Percentiles rank a stretch among this genome's conserved stretches.
phyloP scores from a whole-genome alignment of 2,113 vertebrate genomes.

The Macrotis lagotis region DNA sequence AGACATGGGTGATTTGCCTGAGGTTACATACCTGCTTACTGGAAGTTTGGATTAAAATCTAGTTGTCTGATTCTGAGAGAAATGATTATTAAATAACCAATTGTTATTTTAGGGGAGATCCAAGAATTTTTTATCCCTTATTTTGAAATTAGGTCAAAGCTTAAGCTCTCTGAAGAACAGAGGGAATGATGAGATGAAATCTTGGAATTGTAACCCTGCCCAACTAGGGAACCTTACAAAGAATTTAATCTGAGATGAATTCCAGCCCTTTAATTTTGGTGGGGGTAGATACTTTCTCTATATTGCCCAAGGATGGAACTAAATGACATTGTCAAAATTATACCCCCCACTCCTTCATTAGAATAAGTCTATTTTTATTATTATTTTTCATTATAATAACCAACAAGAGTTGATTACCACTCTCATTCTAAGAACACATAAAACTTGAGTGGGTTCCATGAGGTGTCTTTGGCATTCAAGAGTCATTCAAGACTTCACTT shows the following conservation, averaged over 20 bases:
- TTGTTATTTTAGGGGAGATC: not conserved
- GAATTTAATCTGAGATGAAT: not conserved
- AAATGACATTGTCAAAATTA: not conserved
- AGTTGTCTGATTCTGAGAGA: not conserved
- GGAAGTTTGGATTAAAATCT: not conserved
- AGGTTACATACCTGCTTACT: not conserved
- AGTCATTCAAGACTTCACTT: not conserved
- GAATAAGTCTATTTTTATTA: not conserved
- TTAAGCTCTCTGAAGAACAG: not conserved
- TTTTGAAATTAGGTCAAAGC: not conserved
- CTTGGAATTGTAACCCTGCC: not conserved
- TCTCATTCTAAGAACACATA: not conserved
- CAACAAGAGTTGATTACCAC: not conserved
- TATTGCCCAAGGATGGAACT: not conserved
- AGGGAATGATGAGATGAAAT: not conserved
- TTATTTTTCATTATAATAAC: not conserved
- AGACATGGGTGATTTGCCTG: not conserved
- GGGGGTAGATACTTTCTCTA: not conserved
- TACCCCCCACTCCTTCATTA: not conserved
- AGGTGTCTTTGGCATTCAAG: not conserved
- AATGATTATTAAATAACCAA: not conserved
- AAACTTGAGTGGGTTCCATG: not conserved
- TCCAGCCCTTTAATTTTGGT: not conserved
- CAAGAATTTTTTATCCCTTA: not conserved
- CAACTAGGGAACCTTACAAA: not conserved